phyloP scores from a whole-genome alignment of 2,888 invertebrate species.

The Andrena trimmerana region DNA sequence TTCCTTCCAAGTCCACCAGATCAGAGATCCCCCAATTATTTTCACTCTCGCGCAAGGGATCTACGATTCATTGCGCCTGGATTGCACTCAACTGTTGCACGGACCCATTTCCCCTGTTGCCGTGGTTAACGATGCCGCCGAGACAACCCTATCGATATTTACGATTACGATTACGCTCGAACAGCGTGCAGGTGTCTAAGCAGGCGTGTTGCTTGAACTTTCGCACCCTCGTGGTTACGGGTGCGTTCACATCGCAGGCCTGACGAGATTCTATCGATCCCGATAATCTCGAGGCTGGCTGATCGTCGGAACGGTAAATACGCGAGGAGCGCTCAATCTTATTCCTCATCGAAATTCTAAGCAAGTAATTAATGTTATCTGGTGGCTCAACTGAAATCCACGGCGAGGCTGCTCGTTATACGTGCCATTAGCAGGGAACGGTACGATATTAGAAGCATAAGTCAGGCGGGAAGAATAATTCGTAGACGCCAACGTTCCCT shows the following conservation, averaged over 20 bases:
- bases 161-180: constrained; percentile 30
- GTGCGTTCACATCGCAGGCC: constrained; percentile 27
- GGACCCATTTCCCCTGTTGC: not conserved
- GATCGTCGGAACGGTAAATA: not conserved
- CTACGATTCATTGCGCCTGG: no score
- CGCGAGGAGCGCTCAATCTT: constrained; percentile 14
- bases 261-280: constrained; percentile 27
- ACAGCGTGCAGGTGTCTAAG: constrained; percentile 23
- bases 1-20: no score
- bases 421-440: constrained; percentile 8
- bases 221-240: constrained; percentile 25
- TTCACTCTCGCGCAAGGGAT: no score
- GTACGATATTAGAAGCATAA: constrained; percentile 1
- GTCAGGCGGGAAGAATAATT: constrained; percentile 28
- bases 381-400: not conserved
- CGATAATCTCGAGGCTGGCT: constrained; percentile 11
- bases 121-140: constrained; percentile 7
- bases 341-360: not conserved
- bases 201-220: constrained; percentile 31
- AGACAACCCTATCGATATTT: constrained; percentile 29
- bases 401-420: not conserved
- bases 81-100: no score
- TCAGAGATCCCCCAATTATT: no score
- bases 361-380: not conserved
- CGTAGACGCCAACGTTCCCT: constrained; percentile 33